These are phyloP conservation scores for Larimichthys polyactis DNA, from an alignment of 2,113 vertebrate genomes.

Conservation along the genomic window DNA sequence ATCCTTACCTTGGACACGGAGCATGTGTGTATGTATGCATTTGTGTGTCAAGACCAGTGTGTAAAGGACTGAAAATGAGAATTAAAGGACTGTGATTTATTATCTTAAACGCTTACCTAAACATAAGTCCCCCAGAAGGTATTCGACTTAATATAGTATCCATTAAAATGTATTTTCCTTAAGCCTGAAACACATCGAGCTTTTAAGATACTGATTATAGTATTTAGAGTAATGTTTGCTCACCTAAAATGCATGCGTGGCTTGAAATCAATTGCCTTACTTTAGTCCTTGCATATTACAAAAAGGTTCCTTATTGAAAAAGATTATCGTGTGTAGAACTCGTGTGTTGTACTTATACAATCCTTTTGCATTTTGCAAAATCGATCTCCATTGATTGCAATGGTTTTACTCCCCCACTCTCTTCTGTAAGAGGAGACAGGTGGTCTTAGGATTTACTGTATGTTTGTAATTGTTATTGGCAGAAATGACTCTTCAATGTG, in stretches of 20 bases:
- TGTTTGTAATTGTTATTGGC: constrained; percentile 62
- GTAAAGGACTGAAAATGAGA: constrained; percentile 44
- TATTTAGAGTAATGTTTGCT: constrained; percentile 73
- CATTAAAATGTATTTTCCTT: constrained; percentile 62
- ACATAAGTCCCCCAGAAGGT: constrained; percentile 28
- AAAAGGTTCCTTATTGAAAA: constrained; percentile 65
- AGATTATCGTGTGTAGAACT: constrained; percentile 69
- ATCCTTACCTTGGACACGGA: constrained; percentile 41
- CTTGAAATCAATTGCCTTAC: constrained; percentile 81
- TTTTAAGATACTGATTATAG: constrained; percentile 65
- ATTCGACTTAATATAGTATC: constrained; percentile 48
- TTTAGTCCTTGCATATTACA: constrained; percentile 72
- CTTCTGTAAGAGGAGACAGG: constrained; percentile 74
- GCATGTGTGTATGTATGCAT: constrained; percentile 50
- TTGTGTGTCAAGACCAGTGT: constrained; percentile 30
- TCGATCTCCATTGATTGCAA: constrained; percentile 86
- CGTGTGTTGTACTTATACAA: constrained; percentile 71
- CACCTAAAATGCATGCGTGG: constrained; percentile 79
- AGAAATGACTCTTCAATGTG: constrained; percentile 60
- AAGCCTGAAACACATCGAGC: constrained; percentile 61
- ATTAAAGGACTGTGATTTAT: constrained; percentile 52
- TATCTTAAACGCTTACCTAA: constrained; percentile 33
- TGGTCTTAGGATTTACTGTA: constrained; percentile 54
- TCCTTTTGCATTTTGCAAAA: constrained; percentile 86
- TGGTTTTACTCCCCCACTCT: constrained; percentile 73